These are phyloP conservation scores for Pomatorhinus ruficollis DNA, from an alignment of 2,113 vertebrate genomes.

Conservation along the genomic window DNA sequence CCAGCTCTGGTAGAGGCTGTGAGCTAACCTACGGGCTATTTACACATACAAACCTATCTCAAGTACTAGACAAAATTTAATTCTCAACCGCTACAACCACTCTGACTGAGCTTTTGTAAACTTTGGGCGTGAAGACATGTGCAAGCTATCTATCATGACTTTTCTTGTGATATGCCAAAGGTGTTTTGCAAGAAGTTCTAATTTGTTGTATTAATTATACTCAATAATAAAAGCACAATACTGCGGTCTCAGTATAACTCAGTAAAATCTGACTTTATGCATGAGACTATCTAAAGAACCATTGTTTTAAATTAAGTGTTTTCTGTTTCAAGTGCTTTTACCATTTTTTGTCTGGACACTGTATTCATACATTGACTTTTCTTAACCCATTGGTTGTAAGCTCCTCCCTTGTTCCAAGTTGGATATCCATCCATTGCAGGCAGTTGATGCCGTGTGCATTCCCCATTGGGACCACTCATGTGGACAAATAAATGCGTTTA, in stretches of 20 bases:
- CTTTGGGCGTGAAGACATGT: background rate
- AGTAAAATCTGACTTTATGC: background rate
- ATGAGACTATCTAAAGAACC: background rate
- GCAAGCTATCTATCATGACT: background rate
- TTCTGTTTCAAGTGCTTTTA: background rate
- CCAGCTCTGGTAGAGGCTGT: background rate
- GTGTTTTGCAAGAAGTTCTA: background rate
- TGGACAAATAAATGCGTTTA: background rate
- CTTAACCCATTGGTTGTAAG: rapidly evolving
- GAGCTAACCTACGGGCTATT: slow-evolving; percentile 57
- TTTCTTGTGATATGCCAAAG: background rate
- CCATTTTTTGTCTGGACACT: background rate
- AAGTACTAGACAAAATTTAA: background rate
- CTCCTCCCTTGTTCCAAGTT: rapidly evolving
- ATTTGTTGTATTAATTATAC: slow-evolving; percentile 40
- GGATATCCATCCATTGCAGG: background rate
- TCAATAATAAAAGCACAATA: background rate
- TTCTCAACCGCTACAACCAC: slow-evolving; percentile 22
- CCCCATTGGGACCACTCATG: rapidly evolving
- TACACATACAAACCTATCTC: slow-evolving; percentile 11
- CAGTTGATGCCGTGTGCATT: background rate
- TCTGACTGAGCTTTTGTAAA: slow-evolving; percentile 21
- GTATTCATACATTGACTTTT: background rate
- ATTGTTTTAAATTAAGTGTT: background rate
- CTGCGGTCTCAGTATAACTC: background rate